A percentile compares a stretch with the other conserved stretches of the same genome.
phyloP scores from a whole-genome alignment of 2,888 invertebrate species.

The Sarcophaga rosellei region DNA sequence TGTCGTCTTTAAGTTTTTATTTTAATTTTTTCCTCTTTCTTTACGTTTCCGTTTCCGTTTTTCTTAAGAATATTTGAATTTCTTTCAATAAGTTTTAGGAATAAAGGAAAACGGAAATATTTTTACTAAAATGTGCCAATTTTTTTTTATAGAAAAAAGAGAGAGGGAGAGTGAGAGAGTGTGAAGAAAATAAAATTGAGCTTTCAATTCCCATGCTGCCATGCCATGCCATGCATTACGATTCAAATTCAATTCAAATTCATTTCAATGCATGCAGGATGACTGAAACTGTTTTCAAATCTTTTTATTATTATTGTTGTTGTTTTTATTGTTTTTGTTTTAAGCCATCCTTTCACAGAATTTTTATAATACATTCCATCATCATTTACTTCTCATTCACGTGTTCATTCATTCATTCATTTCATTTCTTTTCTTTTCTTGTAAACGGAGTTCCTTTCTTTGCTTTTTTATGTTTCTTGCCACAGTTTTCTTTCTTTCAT shows the following conservation, averaged over 20 bases:
- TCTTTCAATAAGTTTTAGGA: constrained; percentile 50
- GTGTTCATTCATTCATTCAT: constrained; percentile 23
- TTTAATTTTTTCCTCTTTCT: not conserved
- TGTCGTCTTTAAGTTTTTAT: no score
- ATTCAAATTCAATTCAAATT: not conserved
- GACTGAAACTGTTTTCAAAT: not conserved
- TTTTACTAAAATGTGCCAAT: constrained; percentile 52
- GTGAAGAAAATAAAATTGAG: constrained; percentile 49
- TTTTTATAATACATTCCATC: constrained; percentile 33
- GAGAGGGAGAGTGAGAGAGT: constrained; percentile 20
- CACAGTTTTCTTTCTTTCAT: not conserved
- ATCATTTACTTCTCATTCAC: constrained; percentile 30
- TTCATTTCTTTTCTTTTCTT: not conserved
- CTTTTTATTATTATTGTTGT: not conserved
- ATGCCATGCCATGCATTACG: no score
- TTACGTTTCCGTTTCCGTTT: not conserved
- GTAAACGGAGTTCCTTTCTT: constrained; percentile 9
- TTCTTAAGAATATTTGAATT: constrained; percentile 31
- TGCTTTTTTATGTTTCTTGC: not conserved
- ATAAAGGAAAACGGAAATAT: constrained; percentile 34
- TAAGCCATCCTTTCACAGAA: not conserved
- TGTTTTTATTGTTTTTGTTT: no score
- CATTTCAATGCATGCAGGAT: not conserved
- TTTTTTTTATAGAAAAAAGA: not conserved
- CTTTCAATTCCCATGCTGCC: constrained; percentile 19